Evolutionary conservation across 2,888 invertebrate species (phyloP), one percentile per base, ranked within the genome.

Genomic region (Eulithis testata): DNA sequence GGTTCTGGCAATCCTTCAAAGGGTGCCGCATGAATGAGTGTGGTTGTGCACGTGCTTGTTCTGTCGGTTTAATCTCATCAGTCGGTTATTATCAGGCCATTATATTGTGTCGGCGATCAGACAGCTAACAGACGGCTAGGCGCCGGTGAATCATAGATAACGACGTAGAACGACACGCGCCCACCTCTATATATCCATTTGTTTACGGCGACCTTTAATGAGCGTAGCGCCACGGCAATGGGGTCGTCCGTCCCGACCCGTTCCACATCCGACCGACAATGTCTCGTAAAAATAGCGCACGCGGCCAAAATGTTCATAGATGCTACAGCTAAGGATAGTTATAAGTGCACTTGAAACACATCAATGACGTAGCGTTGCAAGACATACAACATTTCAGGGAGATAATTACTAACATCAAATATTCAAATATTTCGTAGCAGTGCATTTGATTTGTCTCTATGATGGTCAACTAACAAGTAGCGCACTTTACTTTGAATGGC

Each of bases 81-180:
- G 81, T 75, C 81, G 82, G 82, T 84, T 85, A 89, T 89, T 89
- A 91, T 90, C 88, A 85, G 83, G 78, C 80, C 80, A 85, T 88
- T 88, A 87, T 85, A 84, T 82, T 85, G 83, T 85, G 86, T 79
- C 85, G 85, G 85, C 85, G 86, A 91, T 90, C 89, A 91, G 90
- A 91, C 91, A 77, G 77, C 71, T 76, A 80, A 84, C 87, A 93
- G 92, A 92, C 92, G 73, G 89, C 88, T 83, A 81, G 92, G 90
- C 92, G 92, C 89, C 92, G 79, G 86, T 93, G 91, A 90, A 89
- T 91, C 90, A 91, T 87, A 89, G 89, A 89, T 88, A 90, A 90
- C 87, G 85, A 79, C 81, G 75, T 80, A 80, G 84, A 85, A 82
- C 81, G 84, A 89, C 83, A 88, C 82, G 80, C 85, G 82, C 86